Conservation (phyloP, 2,888 invertebrate genomes). For the Apotomis capreana region DNA sequence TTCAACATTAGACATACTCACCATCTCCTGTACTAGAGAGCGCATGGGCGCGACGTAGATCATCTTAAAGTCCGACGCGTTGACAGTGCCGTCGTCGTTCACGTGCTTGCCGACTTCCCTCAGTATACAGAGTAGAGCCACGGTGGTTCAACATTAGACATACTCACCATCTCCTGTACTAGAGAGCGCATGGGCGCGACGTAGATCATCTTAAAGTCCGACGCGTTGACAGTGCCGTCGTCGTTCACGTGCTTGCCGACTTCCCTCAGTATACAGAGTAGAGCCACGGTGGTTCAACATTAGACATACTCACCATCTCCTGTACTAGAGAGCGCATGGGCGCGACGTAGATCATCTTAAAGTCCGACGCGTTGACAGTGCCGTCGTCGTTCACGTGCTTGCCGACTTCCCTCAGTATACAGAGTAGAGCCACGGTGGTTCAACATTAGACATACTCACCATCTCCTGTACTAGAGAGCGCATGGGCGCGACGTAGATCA, state of each 20-base stretch:
- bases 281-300: constrained; percentile 93
- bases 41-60: constrained; percentile 99
- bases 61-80: constrained; percentile 98
- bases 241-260: constrained; percentile 98
- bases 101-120: constrained; percentile 99
- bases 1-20: constrained; percentile 68
- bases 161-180: constrained; percentile 97
- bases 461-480: constrained; percentile 99
- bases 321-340: constrained; percentile 99
- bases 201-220: constrained; percentile 99
- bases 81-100: constrained; percentile 97
- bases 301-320: constrained; percentile 91
- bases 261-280: constrained; percentile 97
- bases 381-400: constrained; percentile 99
- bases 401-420: constrained; percentile 98
- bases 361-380: constrained; percentile 97
- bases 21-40: constrained; percentile 99
- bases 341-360: constrained; percentile 99
- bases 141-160: constrained; percentile 88
- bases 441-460: constrained; percentile 78
- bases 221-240: constrained; percentile 97
- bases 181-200: constrained; percentile 99
- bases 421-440: constrained; percentile 98
- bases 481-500: constrained; percentile 99
- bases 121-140: constrained; percentile 97